Conservation (phyloP, 1,140 invertebrate species). For the Monochamus saltuarius region DNA sequence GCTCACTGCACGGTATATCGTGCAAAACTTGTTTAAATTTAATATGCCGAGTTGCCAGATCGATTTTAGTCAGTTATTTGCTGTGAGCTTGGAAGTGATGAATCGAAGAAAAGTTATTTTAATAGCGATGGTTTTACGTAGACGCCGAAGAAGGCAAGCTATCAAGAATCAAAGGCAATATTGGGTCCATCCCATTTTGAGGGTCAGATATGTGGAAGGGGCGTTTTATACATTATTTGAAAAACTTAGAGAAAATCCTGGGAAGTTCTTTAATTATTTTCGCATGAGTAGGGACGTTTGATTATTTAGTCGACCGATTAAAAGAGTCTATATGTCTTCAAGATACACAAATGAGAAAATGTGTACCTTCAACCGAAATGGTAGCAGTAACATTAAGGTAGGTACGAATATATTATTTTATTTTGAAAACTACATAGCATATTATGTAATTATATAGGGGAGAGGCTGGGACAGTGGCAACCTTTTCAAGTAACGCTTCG, state of each 20-base stretch:
- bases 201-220: slow-evolving; percentile 11
- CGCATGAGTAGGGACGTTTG: slow-evolving; percentile 10
- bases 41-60: no score
- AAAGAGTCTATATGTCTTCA: not conserved
- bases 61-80: no score
- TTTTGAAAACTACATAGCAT: slow-evolving; percentile 1
- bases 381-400: slow-evolving; percentile 14
- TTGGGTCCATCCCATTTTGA: slow-evolving; percentile 13
- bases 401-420: slow-evolving; percentile 3
- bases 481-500: no score
- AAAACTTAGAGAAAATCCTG: slow-evolving; percentile 3
- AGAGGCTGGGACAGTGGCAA: no score
- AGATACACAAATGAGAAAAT: slow-evolving; percentile 12
- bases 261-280: slow-evolving; percentile 20
- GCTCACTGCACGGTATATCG: no score
- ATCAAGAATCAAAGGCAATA: slow-evolving; percentile 7
- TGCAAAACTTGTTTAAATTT: no score
- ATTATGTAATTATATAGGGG: slow-evolving; percentile 23
- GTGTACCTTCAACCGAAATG: not conserved
- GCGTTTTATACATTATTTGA: slow-evolving; percentile 9
- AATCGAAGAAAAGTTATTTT: no score
- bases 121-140: slow-evolving; percentile 1
- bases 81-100: no score
- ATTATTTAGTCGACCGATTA: slow-evolving; percentile 7
- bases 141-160: slow-evolving; percentile 1